Evolutionary conservation across 2,113 vertebrate genomes (phyloP), one percentile per base, ranked within the genome.

Genomic region (Cyphomyrus plagiostoma): DNA sequence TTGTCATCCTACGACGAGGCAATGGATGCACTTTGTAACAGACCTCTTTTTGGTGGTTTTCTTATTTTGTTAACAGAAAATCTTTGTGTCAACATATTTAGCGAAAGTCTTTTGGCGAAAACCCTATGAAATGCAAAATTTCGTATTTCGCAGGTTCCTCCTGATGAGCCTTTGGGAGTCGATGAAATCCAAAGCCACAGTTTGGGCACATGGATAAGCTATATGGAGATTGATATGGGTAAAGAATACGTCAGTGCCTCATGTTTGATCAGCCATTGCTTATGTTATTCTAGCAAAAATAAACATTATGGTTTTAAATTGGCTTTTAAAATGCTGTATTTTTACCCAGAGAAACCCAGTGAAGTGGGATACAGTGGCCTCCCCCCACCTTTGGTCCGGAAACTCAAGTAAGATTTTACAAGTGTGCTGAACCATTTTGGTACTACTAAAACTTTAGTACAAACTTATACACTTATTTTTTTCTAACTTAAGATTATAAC

Each of bases 181-280:
- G 95, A 96, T 94, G 95, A 96, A 92, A 94, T 96, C 89, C 93
- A 94, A 26, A 95, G 93, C 83, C 89, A 92, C 80, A 87, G 62
- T 30, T 4, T 91, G 49, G 92, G 88, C 87, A 94, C 95, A 1
- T 95, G 94, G 94, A 90, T 92, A 56, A 92, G 86, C 35, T 92
- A 66, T 66, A 86, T 93, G 90, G 94, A 96, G 80, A 94, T 94
- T 92, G 95, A 91, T 90, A 96, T 96, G 95, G 95, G 96, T 96
- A 91, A 92, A 93, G 90, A 17, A 53, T 86, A 85, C 11, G 0
- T 53, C 19, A 52, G 84, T 86, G 23, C 9, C 2, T 46, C 35
- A 3, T 13, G 49, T 52, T 35, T 86, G 35, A 84, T 84, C 82
- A 84, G 82, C 21, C 45, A n/a, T 84, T 48, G 19, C 3, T 84